phyloP scores from a whole-genome alignment of 1,140 invertebrate species.

The Homarus americanus region DNA sequence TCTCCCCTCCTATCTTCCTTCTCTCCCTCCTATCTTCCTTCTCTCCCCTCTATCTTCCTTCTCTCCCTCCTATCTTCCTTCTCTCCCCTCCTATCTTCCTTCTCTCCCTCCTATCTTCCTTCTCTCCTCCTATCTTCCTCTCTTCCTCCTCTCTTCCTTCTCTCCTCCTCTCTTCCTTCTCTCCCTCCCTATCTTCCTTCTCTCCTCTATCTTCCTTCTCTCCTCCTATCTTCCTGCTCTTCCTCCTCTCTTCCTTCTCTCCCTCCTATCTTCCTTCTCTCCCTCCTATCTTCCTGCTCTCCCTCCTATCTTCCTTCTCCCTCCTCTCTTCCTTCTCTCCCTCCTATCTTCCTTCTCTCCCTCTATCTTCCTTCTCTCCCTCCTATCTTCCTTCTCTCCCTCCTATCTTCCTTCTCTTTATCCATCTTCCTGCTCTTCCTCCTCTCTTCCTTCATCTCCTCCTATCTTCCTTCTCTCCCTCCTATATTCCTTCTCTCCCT shows the following conservation, averaged over 20 bases:
- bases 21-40: neutral
- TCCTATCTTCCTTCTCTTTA: neutral
- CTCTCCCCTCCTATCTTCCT: too few species aligned
- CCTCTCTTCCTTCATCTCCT: neutral
- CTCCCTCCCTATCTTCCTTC: too few species aligned
- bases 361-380: neutral
- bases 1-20: too few species aligned
- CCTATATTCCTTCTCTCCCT: neutral
- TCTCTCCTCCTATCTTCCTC: neutral
- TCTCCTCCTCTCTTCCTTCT: neutral
- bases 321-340: neutral
- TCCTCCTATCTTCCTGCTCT: too few species aligned
- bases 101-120: too few species aligned
- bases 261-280: neutral
- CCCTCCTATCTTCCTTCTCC: neutral
- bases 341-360: neutral
- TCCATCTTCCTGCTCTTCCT: constrained; percentile 73
- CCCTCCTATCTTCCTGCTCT: neutral
- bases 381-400: constrained; percentile 74
- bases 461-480: constrained; percentile 11
- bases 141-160: neutral
- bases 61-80: too few species aligned
- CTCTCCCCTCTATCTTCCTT: neutral
- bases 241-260: neutral
- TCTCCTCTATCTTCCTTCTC: too few species aligned